Evolutionary conservation across 2,113 vertebrate species (phyloP).

Genomic region (Pelodiscus sinensis): DNA sequence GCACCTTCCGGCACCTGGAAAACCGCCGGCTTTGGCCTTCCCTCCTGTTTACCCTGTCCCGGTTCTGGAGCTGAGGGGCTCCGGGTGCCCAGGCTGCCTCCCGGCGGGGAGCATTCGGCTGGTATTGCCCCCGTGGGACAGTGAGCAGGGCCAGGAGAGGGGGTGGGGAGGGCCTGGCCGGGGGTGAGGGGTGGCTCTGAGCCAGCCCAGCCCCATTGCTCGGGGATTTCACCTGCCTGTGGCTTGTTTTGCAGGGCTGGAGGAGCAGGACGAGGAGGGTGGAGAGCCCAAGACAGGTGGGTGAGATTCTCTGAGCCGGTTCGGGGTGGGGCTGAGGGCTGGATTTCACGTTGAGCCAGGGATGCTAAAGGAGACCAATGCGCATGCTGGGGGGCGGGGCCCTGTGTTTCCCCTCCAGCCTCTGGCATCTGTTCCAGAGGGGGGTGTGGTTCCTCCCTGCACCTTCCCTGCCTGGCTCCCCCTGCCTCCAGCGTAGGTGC

Average conservation of each 20-base stretch:
- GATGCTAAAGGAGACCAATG: not conserved
- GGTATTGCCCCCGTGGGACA: too few species aligned
- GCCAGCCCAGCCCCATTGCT: not conserved
- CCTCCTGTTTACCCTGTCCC: not conserved
- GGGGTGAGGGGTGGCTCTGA: too few species aligned
- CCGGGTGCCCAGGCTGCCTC: not conserved
- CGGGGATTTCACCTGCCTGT: not conserved
- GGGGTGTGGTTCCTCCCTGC: not conserved
- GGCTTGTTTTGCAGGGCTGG: constrained; percentile 77
- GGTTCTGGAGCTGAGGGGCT: not conserved
- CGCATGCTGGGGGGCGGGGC: not conserved
- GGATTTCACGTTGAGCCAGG: not conserved
- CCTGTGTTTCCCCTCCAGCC: not conserved
- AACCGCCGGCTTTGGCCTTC: not conserved
- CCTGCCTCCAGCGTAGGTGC: too few species aligned
- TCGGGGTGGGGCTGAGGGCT: not conserved
- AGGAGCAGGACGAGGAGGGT: constrained; percentile 88
- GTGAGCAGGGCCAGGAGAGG: not conserved
- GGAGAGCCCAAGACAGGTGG: constrained; percentile 90
- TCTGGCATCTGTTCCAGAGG: not conserved
- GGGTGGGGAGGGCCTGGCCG: too few species aligned
- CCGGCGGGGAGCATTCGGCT: too few species aligned
- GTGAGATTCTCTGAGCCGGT: constrained; percentile 32
- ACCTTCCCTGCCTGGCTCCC: not conserved
- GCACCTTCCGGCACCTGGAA: not conserved